Evolutionary conservation across 2,888 invertebrate species (phyloP), one percentile per base, ranked within the genome.

Genomic region (Hybos culiciformis): DNA sequence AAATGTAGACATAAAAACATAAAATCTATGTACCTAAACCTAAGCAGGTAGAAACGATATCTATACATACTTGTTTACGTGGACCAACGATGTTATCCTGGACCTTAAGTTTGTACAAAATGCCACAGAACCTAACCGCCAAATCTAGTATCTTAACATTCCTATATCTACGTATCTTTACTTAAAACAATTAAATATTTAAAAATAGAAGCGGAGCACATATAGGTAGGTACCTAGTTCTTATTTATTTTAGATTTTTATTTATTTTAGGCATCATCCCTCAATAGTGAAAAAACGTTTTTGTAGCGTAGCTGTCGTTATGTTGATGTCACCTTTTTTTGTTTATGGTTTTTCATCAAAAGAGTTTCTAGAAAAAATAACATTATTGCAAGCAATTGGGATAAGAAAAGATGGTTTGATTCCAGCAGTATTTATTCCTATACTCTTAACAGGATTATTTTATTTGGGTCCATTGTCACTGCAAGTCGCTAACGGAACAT

Each of bases 271-370:
- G 58, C 83, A 91, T 60, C 88, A 93, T 66, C 90, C 92, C 12
- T 74, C 80, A 8, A 87, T 84, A 5, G 86, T 93, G 52, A 90
- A 87, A 62, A 77, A 77, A 59, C 75, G 92, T 58, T 92, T 92
- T 62, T 73, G 85, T 51, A 90, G 92, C 66, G 88, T 87, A 9
- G 77, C 78, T 51, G 69, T 83, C 48, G 84, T 90, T 69, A 81
- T 85, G 71, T 61, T 87, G 41, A 59, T 91, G 42, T 81, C 88
- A 12, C 87, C 90, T 39, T 67, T 80, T 46, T 78, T 86, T 57
- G 73, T 87, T 39, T 81, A 83, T 59, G 72, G 75, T 53, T 83
- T 84, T 55, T 71, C 84, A 26, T 72, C 76, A 45, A 73, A 75
- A 51, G 71, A 74, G 44, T 66, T 75, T 42, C 62, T 81, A 49